phyloP scores from a whole-genome alignment of 2,888 invertebrate genomes.

The Leucoptera coffeella region DNA sequence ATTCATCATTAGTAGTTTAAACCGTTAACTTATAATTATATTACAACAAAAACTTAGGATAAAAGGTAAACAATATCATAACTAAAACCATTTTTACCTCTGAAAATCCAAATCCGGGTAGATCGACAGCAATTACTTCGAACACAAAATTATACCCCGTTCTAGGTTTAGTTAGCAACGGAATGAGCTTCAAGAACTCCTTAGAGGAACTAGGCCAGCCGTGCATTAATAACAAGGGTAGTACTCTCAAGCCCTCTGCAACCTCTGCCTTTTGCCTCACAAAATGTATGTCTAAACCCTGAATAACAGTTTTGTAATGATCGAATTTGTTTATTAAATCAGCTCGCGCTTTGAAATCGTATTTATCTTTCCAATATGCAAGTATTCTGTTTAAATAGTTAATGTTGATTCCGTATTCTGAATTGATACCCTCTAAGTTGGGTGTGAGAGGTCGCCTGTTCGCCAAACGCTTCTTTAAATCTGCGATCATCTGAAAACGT shows the following conservation, averaged over 20 bases:
- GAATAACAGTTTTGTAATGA: slow-evolving; percentile 72
- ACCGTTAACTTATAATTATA: too few species aligned
- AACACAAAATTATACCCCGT: slow-evolving; percentile 56
- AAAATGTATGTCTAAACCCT: slow-evolving; percentile 69
- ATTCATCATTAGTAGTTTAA: too few species aligned
- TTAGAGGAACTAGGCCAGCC: slow-evolving; percentile 86
- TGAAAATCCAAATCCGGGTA: slow-evolving; percentile 68
- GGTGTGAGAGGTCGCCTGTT: slow-evolving; percentile 41
- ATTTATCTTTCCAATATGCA: slow-evolving; percentile 71
- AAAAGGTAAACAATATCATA: too few species aligned
- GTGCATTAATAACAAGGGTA: slow-evolving; percentile 70
- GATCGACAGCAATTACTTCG: slow-evolving; percentile 61
- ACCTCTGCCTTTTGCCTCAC: slow-evolving; percentile 58
- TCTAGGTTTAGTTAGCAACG: slow-evolving; percentile 52
- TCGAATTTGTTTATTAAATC: slow-evolving; percentile 62
- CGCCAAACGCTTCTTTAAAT: slow-evolving; percentile 53
- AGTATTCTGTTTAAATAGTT: slow-evolving; percentile 60
- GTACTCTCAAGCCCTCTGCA: slow-evolving; percentile 13
- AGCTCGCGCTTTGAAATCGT: slow-evolving; percentile 60
- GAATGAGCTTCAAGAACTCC: slow-evolving; percentile 73
- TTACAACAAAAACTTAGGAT: too few species aligned
- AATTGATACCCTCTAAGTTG: slow-evolving; percentile 63
- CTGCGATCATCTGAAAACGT: slow-evolving; percentile 42
- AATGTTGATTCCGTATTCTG: slow-evolving; percentile 79
- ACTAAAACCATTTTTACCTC: too few species aligned